phyloP scores from a whole-genome alignment of 2,888 invertebrate genomes.

The Graphium colonna region DNA sequence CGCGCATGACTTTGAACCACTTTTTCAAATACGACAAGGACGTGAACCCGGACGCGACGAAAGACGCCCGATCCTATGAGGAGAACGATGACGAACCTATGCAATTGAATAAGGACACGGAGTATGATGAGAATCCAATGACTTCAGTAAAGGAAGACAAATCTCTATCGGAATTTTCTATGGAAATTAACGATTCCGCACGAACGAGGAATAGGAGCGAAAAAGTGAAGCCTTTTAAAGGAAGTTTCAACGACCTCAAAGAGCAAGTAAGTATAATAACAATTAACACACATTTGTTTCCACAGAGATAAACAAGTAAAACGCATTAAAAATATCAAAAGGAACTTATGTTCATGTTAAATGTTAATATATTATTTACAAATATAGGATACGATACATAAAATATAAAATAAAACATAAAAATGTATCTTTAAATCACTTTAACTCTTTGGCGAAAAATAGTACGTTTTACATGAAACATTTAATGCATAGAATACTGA shows the following conservation, averaged over 20 bases:
- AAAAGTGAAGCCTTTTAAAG: slow-evolving; percentile 6
- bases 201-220: slow-evolving; percentile 19
- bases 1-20: slow-evolving; percentile 13
- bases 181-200: slow-evolving; percentile 33
- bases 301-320: too few relatives aligned
- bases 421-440: too few relatives aligned
- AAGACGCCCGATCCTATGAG: slow-evolving; percentile 21
- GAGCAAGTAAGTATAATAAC: slow-evolving; percentile 19
- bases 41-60: slow-evolving; percentile 16
- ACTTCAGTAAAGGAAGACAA: slow-evolving; percentile 39
- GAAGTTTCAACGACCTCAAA: slow-evolving; percentile 32
- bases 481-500: too few relatives aligned
- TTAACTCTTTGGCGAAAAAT: too few relatives aligned
- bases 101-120: slow-evolving; percentile 7
- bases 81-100: slow-evolving; percentile 22
- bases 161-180: slow-evolving; percentile 58
- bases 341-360: too few relatives aligned
- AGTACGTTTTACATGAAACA: too few relatives aligned
- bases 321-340: not conserved
- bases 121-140: slow-evolving; percentile 19
- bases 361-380: too few relatives aligned
- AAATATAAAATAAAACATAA: too few relatives aligned
- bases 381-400: too few relatives aligned
- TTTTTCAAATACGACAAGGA: slow-evolving; percentile 17
- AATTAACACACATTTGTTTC: not conserved